Conservation (phyloP, 2,113 vertebrate species). For the Rhipidura dahli region DNA sequence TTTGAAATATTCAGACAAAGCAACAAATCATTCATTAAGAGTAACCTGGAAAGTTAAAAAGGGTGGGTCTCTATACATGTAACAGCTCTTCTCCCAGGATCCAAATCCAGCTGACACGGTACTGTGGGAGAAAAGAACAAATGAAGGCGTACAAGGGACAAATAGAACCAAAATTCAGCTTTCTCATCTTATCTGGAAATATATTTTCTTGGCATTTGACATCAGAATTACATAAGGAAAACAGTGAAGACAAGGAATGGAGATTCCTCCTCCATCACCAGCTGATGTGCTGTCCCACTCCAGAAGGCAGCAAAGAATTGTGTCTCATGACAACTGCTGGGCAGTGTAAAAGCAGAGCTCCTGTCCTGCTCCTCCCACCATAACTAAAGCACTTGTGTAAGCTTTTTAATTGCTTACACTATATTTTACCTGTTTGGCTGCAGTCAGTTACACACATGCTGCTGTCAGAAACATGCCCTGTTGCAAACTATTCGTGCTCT, state of each 20-base stretch:
- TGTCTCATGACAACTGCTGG: background rate
- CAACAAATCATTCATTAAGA: slow-evolving; percentile 12
- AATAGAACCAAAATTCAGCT: background rate
- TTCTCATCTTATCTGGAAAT: background rate
- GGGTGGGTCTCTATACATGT: background rate
- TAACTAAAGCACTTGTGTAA: background rate
- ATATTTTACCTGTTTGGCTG: background rate
- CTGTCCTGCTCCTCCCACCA: background rate
- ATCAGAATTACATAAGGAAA: background rate
- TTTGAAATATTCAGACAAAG: slow-evolving; percentile 37
- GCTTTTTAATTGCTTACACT: background rate
- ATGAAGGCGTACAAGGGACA: background rate
- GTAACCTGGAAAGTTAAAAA: background rate
- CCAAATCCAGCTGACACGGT: background rate
- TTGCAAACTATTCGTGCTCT: background rate
- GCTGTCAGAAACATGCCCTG: background rate
- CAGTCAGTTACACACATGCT: background rate
- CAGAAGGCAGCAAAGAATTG: background rate
- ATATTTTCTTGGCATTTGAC: background rate
- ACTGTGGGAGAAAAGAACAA: background rate
- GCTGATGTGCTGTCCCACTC: background rate
- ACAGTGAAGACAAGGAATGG: background rate
- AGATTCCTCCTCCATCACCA: background rate
- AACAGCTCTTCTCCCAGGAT: background rate
- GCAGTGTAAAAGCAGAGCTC: background rate